phyloP scores from a whole-genome alignment of 2,888 invertebrate genomes.

The Beris chalybata region DNA sequence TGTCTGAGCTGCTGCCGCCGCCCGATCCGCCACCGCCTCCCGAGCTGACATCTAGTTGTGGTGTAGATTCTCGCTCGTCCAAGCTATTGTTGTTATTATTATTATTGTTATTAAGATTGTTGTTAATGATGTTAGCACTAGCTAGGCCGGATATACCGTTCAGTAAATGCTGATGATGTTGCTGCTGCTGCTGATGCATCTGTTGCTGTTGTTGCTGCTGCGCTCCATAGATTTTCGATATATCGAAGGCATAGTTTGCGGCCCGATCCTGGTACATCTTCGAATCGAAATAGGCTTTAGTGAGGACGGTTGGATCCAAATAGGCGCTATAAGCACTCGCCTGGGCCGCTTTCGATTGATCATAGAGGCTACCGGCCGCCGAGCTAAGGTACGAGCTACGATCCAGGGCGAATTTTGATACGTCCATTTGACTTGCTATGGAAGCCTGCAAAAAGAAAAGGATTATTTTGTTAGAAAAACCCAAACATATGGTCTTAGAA shows the following conservation, averaged over 20 bases:
- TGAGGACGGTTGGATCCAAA: slow-evolving; percentile 55
- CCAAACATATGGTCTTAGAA: background rate
- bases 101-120: slow-evolving; percentile 42
- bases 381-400: slow-evolving; percentile 54
- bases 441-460: slow-evolving; percentile 27
- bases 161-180: slow-evolving; percentile 50
- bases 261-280: slow-evolving; percentile 58
- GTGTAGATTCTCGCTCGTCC: slow-evolving; percentile 54
- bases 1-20: slow-evolving; percentile 34
- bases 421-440: slow-evolving; percentile 52
- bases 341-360: slow-evolving; percentile 49
- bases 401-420: slow-evolving; percentile 55
- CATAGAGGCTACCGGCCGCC: slow-evolving; percentile 51
- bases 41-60: slow-evolving; percentile 49
- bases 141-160: slow-evolving; percentile 42
- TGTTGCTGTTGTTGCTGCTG: slow-evolving; percentile 51
- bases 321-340: slow-evolving; percentile 56
- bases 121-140: slow-evolving; percentile 41
- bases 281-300: slow-evolving; percentile 57
- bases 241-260: slow-evolving; percentile 57
- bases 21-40: slow-evolving; percentile 39
- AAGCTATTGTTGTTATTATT: slow-evolving; percentile 45
- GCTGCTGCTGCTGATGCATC: slow-evolving; percentile 50
- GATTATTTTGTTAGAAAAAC: background rate
- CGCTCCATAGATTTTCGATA: slow-evolving; percentile 54